A percentile compares a stretch with the other conserved stretches of the same genome.
Evolutionary conservation across 2,113 vertebrate genomes (phyloP).

Genomic region (Poeciliopsis retropinna): DNA sequence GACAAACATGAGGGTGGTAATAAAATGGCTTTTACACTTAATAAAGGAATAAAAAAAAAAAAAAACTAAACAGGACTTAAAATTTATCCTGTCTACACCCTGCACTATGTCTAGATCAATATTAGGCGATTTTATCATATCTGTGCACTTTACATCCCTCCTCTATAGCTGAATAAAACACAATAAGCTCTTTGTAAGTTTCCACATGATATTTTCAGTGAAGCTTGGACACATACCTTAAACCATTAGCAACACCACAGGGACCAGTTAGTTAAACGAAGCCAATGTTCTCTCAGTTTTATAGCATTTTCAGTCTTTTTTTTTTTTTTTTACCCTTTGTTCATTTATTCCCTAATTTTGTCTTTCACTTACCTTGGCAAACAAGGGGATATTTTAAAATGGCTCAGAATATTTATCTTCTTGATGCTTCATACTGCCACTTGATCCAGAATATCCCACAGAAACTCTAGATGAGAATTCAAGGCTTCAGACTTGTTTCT

Average conservation of each 20-base stretch:
- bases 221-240: constrained; percentile 54
- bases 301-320: constrained; percentile 24
- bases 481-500: constrained; percentile 33
- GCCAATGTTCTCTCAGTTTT: constrained; percentile 44
- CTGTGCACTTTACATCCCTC: constrained; percentile 25
- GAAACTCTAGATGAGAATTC: constrained; percentile 58
- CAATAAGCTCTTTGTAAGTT: constrained; percentile 20
- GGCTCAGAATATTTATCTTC: constrained; percentile 26
- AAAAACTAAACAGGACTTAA: constrained; percentile 22
- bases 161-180: constrained; percentile 25
- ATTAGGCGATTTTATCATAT: constrained; percentile 52
- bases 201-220: constrained; percentile 35
- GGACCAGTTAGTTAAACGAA: constrained; percentile 64
- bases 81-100: background rate
- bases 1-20: constrained; percentile 14
- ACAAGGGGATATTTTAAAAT: constrained; percentile 11
- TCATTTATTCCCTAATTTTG: background rate
- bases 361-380: background rate
- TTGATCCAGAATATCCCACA: constrained; percentile 23
- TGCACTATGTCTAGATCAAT: constrained; percentile 34
- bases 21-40: constrained; percentile 13
- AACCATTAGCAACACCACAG: constrained; percentile 64
- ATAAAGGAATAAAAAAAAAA: constrained; percentile 23
- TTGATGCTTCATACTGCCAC: constrained; percentile 30
- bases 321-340: background rate